These are phyloP conservation scores for Gila robusta DNA, from an alignment of 2,797 vertebrate species.

Conservation along the genomic window DNA sequence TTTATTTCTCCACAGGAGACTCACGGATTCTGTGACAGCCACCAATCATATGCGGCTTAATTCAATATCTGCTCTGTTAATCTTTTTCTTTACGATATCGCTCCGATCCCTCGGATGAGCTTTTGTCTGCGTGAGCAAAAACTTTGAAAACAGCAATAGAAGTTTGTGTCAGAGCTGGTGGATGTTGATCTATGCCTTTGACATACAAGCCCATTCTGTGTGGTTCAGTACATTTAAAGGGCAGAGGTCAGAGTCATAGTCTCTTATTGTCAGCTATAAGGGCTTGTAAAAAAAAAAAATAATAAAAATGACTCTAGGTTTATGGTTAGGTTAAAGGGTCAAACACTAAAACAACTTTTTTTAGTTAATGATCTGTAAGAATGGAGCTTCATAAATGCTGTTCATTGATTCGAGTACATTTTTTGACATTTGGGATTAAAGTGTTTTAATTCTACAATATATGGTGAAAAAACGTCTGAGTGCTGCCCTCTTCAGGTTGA, in stretches of 20 bases:
- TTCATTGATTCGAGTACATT: too few relatives aligned
- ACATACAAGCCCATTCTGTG: neutral
- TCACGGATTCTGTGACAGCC: slow-evolving; percentile 74
- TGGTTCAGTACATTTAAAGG: neutral
- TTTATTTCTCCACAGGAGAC: slow-evolving; percentile 78
- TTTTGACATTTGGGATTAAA: too few relatives aligned
- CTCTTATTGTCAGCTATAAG: slow-evolving; percentile 30
- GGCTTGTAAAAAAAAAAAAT: neutral
- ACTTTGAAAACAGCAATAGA: slow-evolving; percentile 62
- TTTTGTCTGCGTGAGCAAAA: slow-evolving; percentile 55
- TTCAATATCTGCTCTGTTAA: slow-evolving; percentile 74
- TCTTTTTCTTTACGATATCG: slow-evolving; percentile 65
- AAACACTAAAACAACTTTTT: too few relatives aligned
- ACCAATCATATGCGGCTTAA: slow-evolving; percentile 77
- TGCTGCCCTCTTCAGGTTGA: too few relatives aligned
- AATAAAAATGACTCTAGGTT: neutral
- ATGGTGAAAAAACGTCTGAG: too few relatives aligned
- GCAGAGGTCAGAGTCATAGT: slow-evolving; percentile 18
- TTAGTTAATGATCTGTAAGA: too few relatives aligned
- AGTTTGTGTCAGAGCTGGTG: slow-evolving; percentile 52
- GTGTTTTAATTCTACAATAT: too few relatives aligned
- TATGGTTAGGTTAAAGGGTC: neutral
- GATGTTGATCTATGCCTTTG: slow-evolving; percentile 26
- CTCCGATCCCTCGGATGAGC: slow-evolving; percentile 66
- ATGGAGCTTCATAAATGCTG: too few relatives aligned